Percentiles rank a stretch among this genome's conserved stretches.
Conservation (phyloP, 2,888 invertebrate genomes). For the Ariolimax columbianus region DNA sequence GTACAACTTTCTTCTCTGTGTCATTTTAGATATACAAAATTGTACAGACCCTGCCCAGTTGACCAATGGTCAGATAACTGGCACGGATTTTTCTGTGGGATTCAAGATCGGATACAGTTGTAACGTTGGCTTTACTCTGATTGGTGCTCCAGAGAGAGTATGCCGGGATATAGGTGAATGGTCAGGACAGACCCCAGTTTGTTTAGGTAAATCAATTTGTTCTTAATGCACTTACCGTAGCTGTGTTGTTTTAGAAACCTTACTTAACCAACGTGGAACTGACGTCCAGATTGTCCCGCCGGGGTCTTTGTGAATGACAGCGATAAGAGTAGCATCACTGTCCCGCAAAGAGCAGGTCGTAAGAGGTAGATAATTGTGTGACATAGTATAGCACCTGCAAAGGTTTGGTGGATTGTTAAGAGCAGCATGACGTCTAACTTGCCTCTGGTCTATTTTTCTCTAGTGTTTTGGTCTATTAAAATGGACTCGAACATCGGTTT, state of each 20-base stretch:
- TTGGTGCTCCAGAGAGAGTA: conserved; percentile 47
- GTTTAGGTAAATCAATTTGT: conserved; percentile 29
- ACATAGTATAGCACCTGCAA: no score
- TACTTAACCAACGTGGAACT: no score
- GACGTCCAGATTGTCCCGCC: no score
- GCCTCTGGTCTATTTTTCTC: no score
- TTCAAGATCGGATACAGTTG: conserved; percentile 47
- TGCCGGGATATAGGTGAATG: conserved; percentile 40
- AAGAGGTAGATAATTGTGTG: no score
- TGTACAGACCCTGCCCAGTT: background rate
- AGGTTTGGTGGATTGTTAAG: no score
- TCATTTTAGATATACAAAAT: conserved; percentile 41
- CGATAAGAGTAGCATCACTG: no score
- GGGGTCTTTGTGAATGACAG: no score
- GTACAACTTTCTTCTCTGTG: background rate
- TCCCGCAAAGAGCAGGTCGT: no score
- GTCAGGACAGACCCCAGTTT: conserved; percentile 40
- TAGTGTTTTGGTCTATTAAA: no score
- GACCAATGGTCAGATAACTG: conserved; percentile 52
- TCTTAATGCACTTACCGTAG: background rate
- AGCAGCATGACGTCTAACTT: no score
- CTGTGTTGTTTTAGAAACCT: background rate
- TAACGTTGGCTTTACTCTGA: conserved; percentile 52
- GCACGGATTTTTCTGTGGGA: conserved; percentile 49
- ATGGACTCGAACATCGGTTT: no score